Evolutionary conservation across 2,888 invertebrate genomes (phyloP).

Genomic region (Tricholauxania praeusta): DNA sequence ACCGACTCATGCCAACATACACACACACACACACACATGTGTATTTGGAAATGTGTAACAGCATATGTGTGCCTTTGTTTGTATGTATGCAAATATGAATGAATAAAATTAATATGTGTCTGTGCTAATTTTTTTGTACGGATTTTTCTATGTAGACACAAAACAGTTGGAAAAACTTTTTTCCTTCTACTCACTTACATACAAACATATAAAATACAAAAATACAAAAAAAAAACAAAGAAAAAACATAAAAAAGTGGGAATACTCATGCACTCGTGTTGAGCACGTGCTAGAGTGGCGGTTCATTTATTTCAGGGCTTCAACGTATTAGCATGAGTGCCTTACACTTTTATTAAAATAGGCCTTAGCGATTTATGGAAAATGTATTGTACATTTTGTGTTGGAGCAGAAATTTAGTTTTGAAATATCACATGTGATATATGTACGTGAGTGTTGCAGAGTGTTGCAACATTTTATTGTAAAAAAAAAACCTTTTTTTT

Average conservation of each 20-base stretch:
- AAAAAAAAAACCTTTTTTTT: too few species aligned
- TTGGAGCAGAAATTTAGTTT: too few species aligned
- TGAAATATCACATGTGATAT: too few species aligned
- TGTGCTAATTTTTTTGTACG: conserved; percentile 32
- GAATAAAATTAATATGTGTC: conserved; percentile 32
- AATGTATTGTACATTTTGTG: background rate
- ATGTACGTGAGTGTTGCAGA: too few species aligned
- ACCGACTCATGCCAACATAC: too few species aligned
- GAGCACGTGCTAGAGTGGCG: conserved; percentile 22
- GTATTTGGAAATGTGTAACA: background rate
- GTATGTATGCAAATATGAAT: conserved; percentile 23
- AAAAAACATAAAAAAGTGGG: too few species aligned
- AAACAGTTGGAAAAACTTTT: background rate
- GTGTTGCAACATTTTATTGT: too few species aligned
- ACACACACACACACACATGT: background rate
- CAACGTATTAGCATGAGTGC: background rate
- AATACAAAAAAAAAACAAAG: too few species aligned
- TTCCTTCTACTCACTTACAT: background rate
- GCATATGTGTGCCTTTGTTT: background rate
- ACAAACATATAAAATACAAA: background rate
- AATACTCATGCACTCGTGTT: conserved; percentile 1
- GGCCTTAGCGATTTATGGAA: conserved; percentile 22
- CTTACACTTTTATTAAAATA: too few species aligned
- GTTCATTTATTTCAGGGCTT: background rate
- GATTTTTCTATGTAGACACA: conserved; percentile 16